phyloP scores from a whole-genome alignment of 2,113 vertebrate genomes.

The Mystacornis crossleyi region DNA sequence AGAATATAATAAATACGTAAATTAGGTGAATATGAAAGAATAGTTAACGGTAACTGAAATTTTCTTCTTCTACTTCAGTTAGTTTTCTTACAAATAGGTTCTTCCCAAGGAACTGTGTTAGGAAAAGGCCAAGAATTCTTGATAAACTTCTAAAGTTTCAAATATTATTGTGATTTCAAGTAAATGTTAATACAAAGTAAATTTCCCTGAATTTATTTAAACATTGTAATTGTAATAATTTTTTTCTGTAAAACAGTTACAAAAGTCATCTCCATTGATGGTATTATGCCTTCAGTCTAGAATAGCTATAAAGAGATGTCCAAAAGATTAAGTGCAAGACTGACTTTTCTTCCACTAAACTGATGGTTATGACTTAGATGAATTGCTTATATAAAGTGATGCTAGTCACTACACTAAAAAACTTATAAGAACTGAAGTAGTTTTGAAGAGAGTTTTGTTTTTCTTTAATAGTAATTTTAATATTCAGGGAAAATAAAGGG shows the following conservation, averaged over 20 bases:
- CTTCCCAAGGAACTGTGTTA: not conserved
- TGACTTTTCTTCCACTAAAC: not conserved
- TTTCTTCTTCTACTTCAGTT: not conserved
- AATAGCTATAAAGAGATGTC: not conserved
- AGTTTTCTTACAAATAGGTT: not conserved
- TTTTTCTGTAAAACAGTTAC: not conserved
- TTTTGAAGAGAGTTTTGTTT: not conserved
- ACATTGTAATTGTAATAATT: accelerated
- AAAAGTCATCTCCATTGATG: not conserved
- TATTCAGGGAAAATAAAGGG: not conserved
- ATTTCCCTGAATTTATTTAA: not conserved
- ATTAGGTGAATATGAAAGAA: not conserved
- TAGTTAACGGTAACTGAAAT: not conserved
- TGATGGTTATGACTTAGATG: not conserved
- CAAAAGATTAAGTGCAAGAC: not conserved
- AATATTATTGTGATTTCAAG: not conserved
- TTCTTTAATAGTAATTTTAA: not conserved
- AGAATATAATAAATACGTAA: not conserved
- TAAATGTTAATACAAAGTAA: not conserved
- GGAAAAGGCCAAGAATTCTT: not conserved
- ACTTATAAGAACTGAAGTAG: not conserved
- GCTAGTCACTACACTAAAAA: not conserved
- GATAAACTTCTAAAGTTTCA: not conserved
- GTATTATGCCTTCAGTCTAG: not conserved
- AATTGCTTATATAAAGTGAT: not conserved